phyloP scores from a whole-genome alignment of 2,797 vertebrate species.

The Urophycis tenuis region DNA sequence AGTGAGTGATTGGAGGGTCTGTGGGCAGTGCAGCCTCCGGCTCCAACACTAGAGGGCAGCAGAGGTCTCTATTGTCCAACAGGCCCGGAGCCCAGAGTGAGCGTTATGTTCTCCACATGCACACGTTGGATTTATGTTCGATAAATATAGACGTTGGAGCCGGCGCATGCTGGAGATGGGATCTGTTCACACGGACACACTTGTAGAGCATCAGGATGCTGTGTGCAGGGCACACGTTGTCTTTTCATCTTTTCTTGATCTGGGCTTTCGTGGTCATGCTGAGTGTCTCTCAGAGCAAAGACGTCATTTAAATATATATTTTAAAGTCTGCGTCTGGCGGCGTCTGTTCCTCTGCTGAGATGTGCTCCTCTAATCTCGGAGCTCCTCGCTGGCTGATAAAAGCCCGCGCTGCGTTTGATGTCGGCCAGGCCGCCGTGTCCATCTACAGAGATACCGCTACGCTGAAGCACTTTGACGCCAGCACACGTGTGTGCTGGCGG shows the following conservation, averaged over 20 bases:
- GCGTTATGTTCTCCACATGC: neutral
- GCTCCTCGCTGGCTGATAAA: neutral
- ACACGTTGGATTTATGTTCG: neutral
- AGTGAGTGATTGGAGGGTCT: neutral
- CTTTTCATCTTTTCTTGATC: neutral
- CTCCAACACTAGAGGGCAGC: slow-evolving; percentile 63
- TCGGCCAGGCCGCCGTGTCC: neutral
- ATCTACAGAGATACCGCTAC: neutral
- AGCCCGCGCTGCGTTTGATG: neutral
- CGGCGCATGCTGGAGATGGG: neutral
- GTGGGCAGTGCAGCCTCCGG: neutral
- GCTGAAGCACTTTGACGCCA: neutral
- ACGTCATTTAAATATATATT: neutral
- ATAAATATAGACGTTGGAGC: slow-evolving; percentile 3
- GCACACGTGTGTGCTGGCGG: no score
- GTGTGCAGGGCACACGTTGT: neutral
- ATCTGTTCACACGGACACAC: neutral
- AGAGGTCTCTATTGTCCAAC: slow-evolving; percentile 44
- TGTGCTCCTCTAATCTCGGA: neutral
- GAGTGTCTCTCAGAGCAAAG: neutral
- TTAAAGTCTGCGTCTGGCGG: neutral
- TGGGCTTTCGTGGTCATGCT: neutral
- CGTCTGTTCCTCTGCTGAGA: neutral
- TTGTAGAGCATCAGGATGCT: neutral
- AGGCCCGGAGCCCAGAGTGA: neutral